These are phyloP conservation scores for Myotis daubentonii DNA, from an alignment of 2,797 vertebrate species.

Conservation along the genomic window DNA sequence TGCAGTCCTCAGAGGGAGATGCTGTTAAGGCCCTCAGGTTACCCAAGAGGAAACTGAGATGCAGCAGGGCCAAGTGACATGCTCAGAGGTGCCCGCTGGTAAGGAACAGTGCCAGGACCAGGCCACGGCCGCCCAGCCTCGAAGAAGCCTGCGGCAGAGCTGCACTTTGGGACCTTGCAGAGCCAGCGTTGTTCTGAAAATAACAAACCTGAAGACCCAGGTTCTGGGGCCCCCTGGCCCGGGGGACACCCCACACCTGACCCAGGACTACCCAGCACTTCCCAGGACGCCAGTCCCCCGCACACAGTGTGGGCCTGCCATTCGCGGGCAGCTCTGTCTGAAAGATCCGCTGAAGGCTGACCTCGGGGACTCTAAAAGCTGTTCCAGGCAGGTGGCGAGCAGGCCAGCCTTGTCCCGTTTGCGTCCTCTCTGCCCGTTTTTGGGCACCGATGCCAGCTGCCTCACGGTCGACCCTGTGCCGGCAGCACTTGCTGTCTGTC, in stretches of 20 bases:
- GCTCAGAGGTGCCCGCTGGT: neutral
- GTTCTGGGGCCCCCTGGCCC: neutral
- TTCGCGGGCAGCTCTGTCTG: neutral
- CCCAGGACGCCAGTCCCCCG: rapidly evolving
- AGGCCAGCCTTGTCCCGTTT: neutral
- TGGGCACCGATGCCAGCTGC: neutral
- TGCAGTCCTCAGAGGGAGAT: neutral
- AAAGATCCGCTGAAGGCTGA: too few relatives aligned
- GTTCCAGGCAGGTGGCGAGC: neutral
- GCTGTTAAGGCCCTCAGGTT: neutral
- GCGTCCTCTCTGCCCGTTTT: neutral
- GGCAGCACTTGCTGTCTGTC: neutral
- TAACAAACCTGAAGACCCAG: neutral
- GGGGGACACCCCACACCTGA: neutral
- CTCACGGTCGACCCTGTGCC: neutral
- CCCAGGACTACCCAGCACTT: neutral
- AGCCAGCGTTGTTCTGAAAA: neutral
- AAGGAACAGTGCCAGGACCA: neutral
- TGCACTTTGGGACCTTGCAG: neutral
- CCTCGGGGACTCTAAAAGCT: neutral
- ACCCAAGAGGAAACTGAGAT: neutral
- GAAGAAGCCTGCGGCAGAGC: neutral
- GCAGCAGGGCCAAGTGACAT: neutral
- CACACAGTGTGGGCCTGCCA: neutral
- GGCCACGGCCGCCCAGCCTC: too few relatives aligned